Percentiles rank a stretch among this genome's conserved stretches.
These are phyloP conservation scores for Spea bombifrons DNA, from an alignment of 2,113 vertebrate species.

Conservation along the genomic window DNA sequence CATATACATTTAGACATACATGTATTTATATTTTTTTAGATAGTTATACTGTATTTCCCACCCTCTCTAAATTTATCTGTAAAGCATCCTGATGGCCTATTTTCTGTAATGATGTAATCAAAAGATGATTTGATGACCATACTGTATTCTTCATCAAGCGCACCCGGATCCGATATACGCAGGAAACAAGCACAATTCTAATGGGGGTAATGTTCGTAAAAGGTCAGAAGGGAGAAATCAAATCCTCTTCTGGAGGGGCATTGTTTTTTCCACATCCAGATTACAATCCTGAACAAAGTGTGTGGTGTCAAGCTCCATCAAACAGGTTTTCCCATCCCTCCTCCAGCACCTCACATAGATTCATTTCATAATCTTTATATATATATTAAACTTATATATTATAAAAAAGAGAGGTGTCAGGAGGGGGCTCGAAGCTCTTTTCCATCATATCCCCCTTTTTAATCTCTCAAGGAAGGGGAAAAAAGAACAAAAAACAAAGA, in stretches of 20 bases:
- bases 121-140: neutral
- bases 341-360: slow-evolving; percentile 61
- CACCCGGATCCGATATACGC: neutral
- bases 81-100: no score
- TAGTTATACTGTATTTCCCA: no score
- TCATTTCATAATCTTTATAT: slow-evolving; percentile 50
- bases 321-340: neutral
- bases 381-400: slow-evolving; percentile 74
- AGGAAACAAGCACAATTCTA: neutral
- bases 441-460: neutral
- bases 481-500: slow-evolving; percentile 34
- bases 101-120: neutral
- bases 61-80: no score
- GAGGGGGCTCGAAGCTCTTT: neutral
- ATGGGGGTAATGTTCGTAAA: neutral
- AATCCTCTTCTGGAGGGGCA: neutral
- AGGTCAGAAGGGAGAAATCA: slow-evolving; percentile 2
- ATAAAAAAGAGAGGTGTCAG: slow-evolving; percentile 44
- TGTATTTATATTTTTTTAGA: no score
- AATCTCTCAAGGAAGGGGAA: slow-evolving; percentile 4
- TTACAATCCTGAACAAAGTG: neutral
- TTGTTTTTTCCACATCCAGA: neutral
- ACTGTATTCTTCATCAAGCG: neutral
- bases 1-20: no score
- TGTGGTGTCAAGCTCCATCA: neutral